Base-by-base conservation (phyloP, 2,797 vertebrate species). In the Staurois parvus region DNA sequence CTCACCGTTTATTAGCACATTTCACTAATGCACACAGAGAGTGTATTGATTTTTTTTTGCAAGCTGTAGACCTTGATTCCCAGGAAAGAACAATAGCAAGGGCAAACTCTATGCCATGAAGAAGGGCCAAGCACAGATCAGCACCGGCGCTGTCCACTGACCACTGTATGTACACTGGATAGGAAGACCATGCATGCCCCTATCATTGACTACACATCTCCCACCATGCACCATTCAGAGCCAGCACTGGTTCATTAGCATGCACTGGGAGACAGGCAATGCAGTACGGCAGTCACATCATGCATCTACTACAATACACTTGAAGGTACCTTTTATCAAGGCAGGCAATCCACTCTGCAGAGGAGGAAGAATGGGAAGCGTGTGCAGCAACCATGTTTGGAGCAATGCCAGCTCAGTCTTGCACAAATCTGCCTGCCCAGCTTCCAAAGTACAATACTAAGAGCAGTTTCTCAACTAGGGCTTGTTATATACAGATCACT, bases 371-470 rank as follows among this genome's bases (percentile, higher is more conserved):
- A 92, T 96, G 96, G 84, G 96, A 94, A 84, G 95, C 92, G 94
- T 96, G 97, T 85, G 95, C 96, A 89, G 97, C 97, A 67, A 99
- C 97, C 97, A 99, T 99, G 93, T 95, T 97, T 93, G 90, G 92
- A 64, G 56, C 30, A 29, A 34, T 77, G 82, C 85, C 85, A 83
- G 80, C 75, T 69, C 79, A 85, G 73, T 56, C 72, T 62, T 40
- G 77, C 28, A 56, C 34, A 29, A 56, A n/a, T 45, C 69, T 85
- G 40, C 52, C 75, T 73, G 19, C 52, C 66, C 76, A 66, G 69
- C 52, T 74, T 28, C 30, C 64, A 40, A 83, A 73, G 75, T 83
- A 56, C 48, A 29, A n/a, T 17, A 32, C 26, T 29, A 37, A 24
- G 48, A 76, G 3, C 85, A 40, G 52, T 84, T 78, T n/a, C 8